Evolutionary conservation across 2,888 invertebrate species (phyloP), one percentile per base, ranked within the genome.

Genomic region (Ellobium chinense): DNA sequence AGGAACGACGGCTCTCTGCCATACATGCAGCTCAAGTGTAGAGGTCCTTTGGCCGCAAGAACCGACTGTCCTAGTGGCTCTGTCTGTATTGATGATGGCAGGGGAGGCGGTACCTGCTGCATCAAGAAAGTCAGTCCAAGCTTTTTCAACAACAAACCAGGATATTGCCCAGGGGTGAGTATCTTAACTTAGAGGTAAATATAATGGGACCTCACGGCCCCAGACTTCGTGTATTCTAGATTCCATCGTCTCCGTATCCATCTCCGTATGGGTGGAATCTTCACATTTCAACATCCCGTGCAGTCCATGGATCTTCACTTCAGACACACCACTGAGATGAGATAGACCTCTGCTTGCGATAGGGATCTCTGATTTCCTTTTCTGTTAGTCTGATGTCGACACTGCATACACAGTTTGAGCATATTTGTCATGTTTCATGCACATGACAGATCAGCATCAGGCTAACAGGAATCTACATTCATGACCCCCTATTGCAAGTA

Each of bases 101-200:
- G 34, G 7, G 60, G 73, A 3, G 73, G 60, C 5, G 73, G 73
- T 1, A n/a, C 31, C 1, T 73, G 73, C 29, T 73, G 73, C 12
- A 46, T 46, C n/a, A 69, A 27, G 21, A 27, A n/a, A 31, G 69
- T 69, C 31, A 31, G 54, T 12, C 14, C 46, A 1, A 54, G 46
- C 9, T 24, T 31, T n/a, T 46, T 69, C 31, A 54, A 31, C n/a
- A 69, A 69, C 69, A 69, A 69, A 18, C 56, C 69, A 1, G 69
- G 69, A 54, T 21, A n/a, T 12, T 69, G 69, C 21, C 69, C 69
- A 31, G 31, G 18, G 2, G 69, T 69, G 29, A 69, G 69, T 46
- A n/a, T n/a, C n/a, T n/a, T n/a, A n/a, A n/a, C n/a, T n/a, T n/a
- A n/a, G n/a, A n/a, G n/a, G n/a, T n/a, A n/a, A n/a, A n/a, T n/a